phyloP scores from a whole-genome alignment of 2,888 invertebrate genomes.

The Thera britannica region DNA sequence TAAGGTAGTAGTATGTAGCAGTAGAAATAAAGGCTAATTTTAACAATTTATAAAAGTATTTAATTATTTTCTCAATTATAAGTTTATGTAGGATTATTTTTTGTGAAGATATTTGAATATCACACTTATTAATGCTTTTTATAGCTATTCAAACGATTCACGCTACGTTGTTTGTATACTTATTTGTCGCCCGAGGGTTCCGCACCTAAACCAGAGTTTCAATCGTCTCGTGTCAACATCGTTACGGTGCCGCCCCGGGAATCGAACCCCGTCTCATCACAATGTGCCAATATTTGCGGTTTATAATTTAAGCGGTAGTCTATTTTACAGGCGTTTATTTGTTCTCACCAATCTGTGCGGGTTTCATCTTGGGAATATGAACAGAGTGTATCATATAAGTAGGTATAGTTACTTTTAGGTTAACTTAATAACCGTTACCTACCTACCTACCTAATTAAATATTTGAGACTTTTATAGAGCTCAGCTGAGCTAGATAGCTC shows the following conservation, averaged over 20 bases:
- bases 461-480: no score
- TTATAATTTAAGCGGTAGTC: constrained; percentile 12
- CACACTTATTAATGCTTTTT: no score
- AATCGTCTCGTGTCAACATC: constrained; percentile 32
- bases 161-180: constrained; percentile 8
- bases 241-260: constrained; percentile 35
- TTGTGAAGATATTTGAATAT: no score
- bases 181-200: constrained; percentile 12
- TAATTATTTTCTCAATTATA: no score
- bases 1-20: no score
- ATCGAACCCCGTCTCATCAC: constrained; percentile 39
- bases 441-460: no score
- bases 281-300: constrained; percentile 42
- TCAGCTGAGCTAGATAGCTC: no score
- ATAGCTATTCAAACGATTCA: background rate
- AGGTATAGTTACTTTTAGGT: no score
- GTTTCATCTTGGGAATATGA: background rate
- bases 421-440: no score
- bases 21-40: no score
- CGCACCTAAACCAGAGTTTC: constrained; percentile 17
- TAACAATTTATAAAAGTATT: no score
- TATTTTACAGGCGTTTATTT: constrained; percentile 6
- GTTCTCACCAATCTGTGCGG: background rate
- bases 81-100: background rate
- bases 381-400: background rate